Evolutionary conservation across 2,113 vertebrate genomes (phyloP).

Genomic region (Abramis brama): DNA sequence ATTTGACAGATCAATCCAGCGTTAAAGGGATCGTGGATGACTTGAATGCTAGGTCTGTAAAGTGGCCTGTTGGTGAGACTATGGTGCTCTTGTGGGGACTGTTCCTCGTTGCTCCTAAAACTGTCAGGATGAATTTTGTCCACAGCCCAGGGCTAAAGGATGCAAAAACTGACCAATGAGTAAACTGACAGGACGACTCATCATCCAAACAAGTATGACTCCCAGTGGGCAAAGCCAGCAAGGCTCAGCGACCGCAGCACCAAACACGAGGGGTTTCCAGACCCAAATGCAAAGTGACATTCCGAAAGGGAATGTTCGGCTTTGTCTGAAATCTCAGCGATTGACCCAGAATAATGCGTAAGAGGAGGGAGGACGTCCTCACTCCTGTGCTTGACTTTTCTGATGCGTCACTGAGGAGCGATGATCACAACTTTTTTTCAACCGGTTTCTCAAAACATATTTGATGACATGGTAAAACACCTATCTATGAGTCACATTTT

Average conservation of each 20-base stretch:
- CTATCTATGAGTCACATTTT: conserved; percentile 50
- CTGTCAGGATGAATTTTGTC: conserved; percentile 71
- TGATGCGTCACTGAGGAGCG: conserved; percentile 60
- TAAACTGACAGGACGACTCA: conserved; percentile 75
- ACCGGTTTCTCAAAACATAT: neutral
- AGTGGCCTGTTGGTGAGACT: conserved; percentile 14
- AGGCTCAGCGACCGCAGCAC: conserved; percentile 46
- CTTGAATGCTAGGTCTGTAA: neutral
- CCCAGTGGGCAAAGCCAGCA: conserved; percentile 45
- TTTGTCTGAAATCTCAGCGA: conserved; percentile 71
- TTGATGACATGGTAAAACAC: conserved; percentile 43
- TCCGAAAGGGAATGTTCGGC: conserved; percentile 61
- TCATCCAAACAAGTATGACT: conserved; percentile 56
- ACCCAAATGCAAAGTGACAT: conserved; percentile 72
- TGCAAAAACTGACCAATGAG: conserved; percentile 75
- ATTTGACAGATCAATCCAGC: conserved; percentile 9
- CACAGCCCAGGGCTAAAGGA: conserved; percentile 44
- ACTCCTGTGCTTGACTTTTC: neutral
- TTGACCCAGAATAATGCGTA: conserved; percentile 72
- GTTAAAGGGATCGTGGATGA: neutral
- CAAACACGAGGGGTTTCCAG: conserved; percentile 45
- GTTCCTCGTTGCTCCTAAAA: conserved; percentile 41
- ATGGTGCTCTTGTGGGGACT: neutral
- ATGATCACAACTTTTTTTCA: conserved; percentile 47
- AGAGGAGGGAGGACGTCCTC: conserved; percentile 32